A percentile compares a stretch with the other conserved stretches of the same genome.
Evolutionary conservation across 2,888 invertebrate species (phyloP).

Genomic region (Boloria selene): DNA sequence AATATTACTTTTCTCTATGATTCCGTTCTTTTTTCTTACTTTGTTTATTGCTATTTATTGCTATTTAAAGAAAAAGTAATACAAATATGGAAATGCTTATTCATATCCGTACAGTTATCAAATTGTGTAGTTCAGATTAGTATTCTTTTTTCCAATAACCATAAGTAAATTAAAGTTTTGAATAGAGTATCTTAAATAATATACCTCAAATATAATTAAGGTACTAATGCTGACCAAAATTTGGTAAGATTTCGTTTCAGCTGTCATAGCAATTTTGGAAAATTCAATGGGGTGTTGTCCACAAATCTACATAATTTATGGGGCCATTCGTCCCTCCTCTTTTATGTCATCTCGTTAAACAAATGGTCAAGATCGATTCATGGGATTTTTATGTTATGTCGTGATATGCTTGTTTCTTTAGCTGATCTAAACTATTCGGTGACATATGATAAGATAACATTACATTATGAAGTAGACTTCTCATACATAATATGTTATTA

Average conservation of each 20-base stretch:
- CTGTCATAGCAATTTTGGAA: slow-evolving; percentile 16
- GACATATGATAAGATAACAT: neutral
- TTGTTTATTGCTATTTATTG: no score
- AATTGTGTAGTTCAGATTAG: no score
- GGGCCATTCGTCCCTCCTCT: slow-evolving; percentile 33
- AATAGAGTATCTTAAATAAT: no score
- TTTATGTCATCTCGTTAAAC: slow-evolving; percentile 39
- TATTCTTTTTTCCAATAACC: no score
- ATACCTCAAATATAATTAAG: slow-evolving; percentile 5
- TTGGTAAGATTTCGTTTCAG: slow-evolving; percentile 5
- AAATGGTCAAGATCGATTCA: slow-evolving; percentile 35
- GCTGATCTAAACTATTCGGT: neutral
- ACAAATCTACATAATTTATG: slow-evolving; percentile 43
- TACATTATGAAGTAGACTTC: no score
- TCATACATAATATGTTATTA: no score
- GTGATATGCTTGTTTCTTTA: neutral
- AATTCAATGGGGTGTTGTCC: slow-evolving; percentile 35
- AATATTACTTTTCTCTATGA: no score
- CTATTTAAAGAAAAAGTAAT: no score
- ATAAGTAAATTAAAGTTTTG: no score
- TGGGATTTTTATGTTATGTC: slow-evolving; percentile 9
- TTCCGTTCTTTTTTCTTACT: no score
- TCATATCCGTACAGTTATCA: no score
- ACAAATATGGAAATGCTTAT: no score
- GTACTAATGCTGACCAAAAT: slow-evolving; percentile 13